A percentile compares a stretch with the other conserved stretches of the same genome.
Conservation (phyloP, 2,888 invertebrate genomes). For the Flexamia atlantica region DNA sequence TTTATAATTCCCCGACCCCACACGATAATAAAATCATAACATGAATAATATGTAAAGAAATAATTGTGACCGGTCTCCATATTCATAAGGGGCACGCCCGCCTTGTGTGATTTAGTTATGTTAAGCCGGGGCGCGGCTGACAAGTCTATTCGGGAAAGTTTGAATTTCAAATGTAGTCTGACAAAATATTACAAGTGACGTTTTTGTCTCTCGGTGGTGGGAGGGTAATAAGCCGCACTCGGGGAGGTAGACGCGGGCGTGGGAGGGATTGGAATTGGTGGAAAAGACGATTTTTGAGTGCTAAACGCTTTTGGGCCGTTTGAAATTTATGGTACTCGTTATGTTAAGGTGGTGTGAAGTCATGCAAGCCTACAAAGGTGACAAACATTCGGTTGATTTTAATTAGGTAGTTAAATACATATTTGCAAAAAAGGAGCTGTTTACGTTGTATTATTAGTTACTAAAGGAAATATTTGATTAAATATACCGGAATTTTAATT, state of each 20-base stretch:
- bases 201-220: conserved; percentile 38
- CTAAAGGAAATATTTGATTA: too few species aligned
- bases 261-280: too few species aligned
- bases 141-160: conserved; percentile 57
- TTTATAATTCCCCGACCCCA: conserved; percentile 52
- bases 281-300: too few species aligned
- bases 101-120: conserved; percentile 57
- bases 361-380: too few species aligned
- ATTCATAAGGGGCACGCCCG: conserved; percentile 61
- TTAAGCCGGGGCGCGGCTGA: conserved; percentile 51
- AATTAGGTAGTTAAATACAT: too few species aligned
- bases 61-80: conserved; percentile 62
- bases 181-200: conserved; percentile 60
- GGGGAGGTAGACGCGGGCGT: background rate
- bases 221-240: conserved; percentile 15
- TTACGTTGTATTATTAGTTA: too few species aligned
- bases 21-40: conserved; percentile 57
- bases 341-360: too few species aligned
- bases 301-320: too few species aligned
- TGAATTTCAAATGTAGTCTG: conserved; percentile 59
- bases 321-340: too few species aligned
- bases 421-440: too few species aligned
- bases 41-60: conserved; percentile 62
- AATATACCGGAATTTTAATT: too few species aligned
- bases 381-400: too few species aligned